Percentiles rank a stretch among this genome's conserved stretches.
Evolutionary conservation across 2,113 vertebrate genomes (phyloP).

Genomic region (Pheucticus melanocephalus): DNA sequence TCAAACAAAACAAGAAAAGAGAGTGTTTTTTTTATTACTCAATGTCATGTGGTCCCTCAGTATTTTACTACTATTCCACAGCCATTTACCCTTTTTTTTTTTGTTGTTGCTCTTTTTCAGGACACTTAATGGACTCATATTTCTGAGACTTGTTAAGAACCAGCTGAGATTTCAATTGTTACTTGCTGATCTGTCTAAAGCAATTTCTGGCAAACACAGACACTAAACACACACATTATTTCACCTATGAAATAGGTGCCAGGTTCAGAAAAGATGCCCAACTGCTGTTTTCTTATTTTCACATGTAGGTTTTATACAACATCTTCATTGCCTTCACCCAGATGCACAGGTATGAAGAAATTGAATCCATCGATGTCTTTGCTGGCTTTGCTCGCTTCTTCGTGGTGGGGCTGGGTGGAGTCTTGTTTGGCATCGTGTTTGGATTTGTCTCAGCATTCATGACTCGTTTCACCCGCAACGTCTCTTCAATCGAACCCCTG

Average conservation of each 20-base stretch:
- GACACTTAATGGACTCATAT: background rate
- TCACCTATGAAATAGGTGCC: background rate
- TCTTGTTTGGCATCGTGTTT: slow-evolving; percentile 86
- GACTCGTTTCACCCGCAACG: slow-evolving; percentile 90
- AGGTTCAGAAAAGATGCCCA: background rate
- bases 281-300: background rate
- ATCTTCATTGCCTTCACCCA: slow-evolving; percentile 89
- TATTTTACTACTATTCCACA: background rate
- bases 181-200: background rate
- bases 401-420: slow-evolving; percentile 87
- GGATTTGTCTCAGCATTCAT: slow-evolving; percentile 90
- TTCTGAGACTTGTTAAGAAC: background rate
- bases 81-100: background rate
- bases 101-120: background rate
- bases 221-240: rapidly evolving
- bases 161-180: background rate
- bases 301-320: slow-evolving; percentile 87
- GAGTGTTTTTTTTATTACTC: background rate
- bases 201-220: background rate
- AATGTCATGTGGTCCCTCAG: background rate
- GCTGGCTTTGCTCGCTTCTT: slow-evolving; percentile 88
- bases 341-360: slow-evolving; percentile 83
- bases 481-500: slow-evolving; percentile 90
- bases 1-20: background rate
- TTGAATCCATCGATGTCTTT: slow-evolving; percentile 83